phyloP scores from a whole-genome alignment of 2,888 invertebrate species.

The Penaeus monodon region DNA sequence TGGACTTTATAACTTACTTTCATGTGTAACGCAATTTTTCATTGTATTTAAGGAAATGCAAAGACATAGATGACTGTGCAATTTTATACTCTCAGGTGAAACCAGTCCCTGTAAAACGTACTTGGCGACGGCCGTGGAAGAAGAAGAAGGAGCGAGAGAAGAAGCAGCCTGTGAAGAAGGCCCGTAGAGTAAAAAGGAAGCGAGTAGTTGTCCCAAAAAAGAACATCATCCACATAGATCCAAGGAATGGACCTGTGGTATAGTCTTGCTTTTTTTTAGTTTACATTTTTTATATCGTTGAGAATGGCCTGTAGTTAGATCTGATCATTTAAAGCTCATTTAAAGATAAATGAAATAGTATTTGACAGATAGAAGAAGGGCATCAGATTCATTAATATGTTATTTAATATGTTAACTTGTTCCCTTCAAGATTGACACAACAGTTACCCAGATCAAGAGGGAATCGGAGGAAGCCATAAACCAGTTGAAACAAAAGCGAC shows the following conservation, averaged over 20 bases:
- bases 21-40: too few relatives aligned
- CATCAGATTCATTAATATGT: not conserved
- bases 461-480: slow-evolving; percentile 63
- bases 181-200: slow-evolving; percentile 48
- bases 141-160: slow-evolving; percentile 64
- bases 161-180: slow-evolving; percentile 59
- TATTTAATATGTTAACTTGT: not conserved
- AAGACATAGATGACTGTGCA: too few relatives aligned
- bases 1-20: too few relatives aligned
- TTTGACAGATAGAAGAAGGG: too few relatives aligned
- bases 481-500: slow-evolving; percentile 61
- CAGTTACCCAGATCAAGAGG: slow-evolving; percentile 53
- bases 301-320: too few relatives aligned
- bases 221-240: slow-evolving; percentile 57
- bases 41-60: too few relatives aligned
- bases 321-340: too few relatives aligned
- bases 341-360: not conserved
- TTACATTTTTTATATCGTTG: too few relatives aligned
- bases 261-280: too few relatives aligned
- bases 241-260: slow-evolving; percentile 54
- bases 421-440: slow-evolving; percentile 58
- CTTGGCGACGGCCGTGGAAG: slow-evolving; percentile 64
- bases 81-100: slow-evolving; percentile 21
- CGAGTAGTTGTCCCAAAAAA: slow-evolving; percentile 51
- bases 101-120: slow-evolving; percentile 58